phyloP scores from a whole-genome alignment of 1,140 invertebrate species.

The Lepidotrigona ventralis region DNA sequence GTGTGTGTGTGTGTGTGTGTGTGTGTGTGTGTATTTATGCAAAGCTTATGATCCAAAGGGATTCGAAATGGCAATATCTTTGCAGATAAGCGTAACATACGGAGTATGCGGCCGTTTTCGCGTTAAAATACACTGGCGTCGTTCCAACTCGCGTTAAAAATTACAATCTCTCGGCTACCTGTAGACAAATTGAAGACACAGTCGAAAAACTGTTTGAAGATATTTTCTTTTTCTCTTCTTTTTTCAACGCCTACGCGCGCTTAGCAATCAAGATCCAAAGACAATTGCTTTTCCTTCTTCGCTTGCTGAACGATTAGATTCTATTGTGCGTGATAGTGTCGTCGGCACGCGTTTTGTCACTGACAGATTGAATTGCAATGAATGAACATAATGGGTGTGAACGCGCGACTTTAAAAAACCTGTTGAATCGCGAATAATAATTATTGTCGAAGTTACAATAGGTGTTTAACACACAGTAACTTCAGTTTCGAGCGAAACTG shows the following conservation, averaged over 20 bases:
- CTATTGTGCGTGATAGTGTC: not conserved
- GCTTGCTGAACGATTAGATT: not conserved
- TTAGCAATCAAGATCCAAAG: not conserved
- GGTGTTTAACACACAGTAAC: not conserved
- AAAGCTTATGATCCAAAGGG: constrained; percentile 11
- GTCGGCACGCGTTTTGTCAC: not conserved
- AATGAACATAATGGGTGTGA: not conserved
- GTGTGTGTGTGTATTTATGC: constrained; percentile 1
- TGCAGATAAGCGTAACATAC: not conserved
- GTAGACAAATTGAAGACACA: not conserved
- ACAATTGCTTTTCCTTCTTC: not conserved
- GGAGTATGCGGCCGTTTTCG: not conserved
- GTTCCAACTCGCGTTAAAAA: not conserved
- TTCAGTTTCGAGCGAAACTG: not conserved
- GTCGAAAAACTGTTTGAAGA: not conserved
- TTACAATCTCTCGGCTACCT: not conserved
- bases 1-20: too few species aligned
- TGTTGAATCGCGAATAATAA: not conserved
- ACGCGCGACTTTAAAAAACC: not conserved
- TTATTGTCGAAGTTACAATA: not conserved
- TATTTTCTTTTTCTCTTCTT: too few species aligned
- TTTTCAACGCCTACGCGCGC: not conserved
- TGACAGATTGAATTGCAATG: not conserved
- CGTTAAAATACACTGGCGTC: constrained; percentile 19
- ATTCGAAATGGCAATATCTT: not conserved